Conservation (phyloP, 2,888 invertebrate species). For the Ferrisia virgata region DNA sequence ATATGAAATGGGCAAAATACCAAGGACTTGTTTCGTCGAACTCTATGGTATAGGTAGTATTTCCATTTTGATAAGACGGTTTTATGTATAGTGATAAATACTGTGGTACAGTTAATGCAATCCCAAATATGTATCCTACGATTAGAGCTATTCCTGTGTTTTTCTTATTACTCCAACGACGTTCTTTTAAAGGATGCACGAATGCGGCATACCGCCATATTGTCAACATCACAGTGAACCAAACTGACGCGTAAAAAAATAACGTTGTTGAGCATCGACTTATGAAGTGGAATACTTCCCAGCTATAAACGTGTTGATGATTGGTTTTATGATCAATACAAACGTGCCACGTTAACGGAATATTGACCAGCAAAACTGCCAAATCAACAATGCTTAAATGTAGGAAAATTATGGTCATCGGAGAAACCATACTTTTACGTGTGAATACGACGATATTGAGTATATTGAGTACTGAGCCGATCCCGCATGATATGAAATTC, state of each 20-base stretch:
- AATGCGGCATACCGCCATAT: slow-evolving; percentile 82
- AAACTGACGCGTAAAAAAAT: slow-evolving; percentile 86
- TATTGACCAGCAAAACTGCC: not conserved
- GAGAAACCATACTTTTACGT: no score
- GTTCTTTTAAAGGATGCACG: slow-evolving; percentile 61
- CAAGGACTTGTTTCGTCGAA: not conserved
- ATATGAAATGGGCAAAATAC: not conserved
- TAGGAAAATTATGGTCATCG: no score
- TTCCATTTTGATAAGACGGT: not conserved
- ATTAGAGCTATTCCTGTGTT: not conserved
- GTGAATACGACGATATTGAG: not conserved
- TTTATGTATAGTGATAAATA: not conserved
- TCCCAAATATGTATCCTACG: not conserved
- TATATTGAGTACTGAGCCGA: not conserved
- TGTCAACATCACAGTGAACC: slow-evolving; percentile 86
- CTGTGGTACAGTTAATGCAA: not conserved
- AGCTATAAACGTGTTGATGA: not conserved
- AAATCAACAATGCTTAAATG: not conserved
- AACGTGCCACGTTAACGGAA: not conserved
- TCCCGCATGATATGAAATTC: not conserved
- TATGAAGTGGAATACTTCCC: not conserved
- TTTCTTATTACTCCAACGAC: not conserved
- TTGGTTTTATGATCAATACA: slow-evolving; percentile 53
- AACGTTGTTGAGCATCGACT: slow-evolving; percentile 60
- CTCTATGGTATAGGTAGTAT: not conserved